Base-by-base conservation (phyloP, 2,797 vertebrate genomes). In the Zenarchopterus dispar region DNA sequence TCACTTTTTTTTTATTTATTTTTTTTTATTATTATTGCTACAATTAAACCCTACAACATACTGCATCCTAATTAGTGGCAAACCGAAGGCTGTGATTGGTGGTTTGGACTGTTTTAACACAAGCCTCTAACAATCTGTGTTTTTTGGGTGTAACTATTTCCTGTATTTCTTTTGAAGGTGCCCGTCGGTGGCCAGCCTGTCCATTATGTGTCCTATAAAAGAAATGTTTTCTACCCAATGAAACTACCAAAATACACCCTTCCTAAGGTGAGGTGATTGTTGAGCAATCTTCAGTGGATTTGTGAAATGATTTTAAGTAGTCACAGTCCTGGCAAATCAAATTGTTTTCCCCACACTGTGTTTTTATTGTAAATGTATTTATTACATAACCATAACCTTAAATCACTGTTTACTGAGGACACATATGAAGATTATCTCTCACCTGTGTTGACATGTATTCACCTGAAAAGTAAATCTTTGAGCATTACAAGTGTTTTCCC, bases 211-310 rank as follows among this genome's bases (percentile, higher is more conserved):
- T 97, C 96, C 53, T 96, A 96, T 74, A 94, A 93, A 78, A 94
- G 95, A 73, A 94, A 93, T 11, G 77, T 94, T 0, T 98, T 98
- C 86, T 89, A 94, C 46, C 95, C 94, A 5, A 96, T 98, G 94
- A 98, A 95, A 87, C 93, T 98, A 46, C 96, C 96, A 0, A 98
- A 97, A 56, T 98, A 98, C 39, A 94, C 96, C 9, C 79, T 96
- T 79, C 96, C 96, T 49, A 98, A 97, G 96, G 96, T 98, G 93
- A 86, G 78, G 24, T 33, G 3, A 33, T 50, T 42, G 46, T 41
- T 9, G 68, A 60, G 62, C 61, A 16, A 24, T 8, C 51, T 52
- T 49, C 46, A 51, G 36, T 55, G 33, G 9, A 62, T 63, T 63
- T 69, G 23, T 11, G 15, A 18, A 57, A 64, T 22, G 10, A 33